Evolutionary conservation across 2,888 invertebrate genomes (phyloP).

Genomic region (Perithous albicinctus): DNA sequence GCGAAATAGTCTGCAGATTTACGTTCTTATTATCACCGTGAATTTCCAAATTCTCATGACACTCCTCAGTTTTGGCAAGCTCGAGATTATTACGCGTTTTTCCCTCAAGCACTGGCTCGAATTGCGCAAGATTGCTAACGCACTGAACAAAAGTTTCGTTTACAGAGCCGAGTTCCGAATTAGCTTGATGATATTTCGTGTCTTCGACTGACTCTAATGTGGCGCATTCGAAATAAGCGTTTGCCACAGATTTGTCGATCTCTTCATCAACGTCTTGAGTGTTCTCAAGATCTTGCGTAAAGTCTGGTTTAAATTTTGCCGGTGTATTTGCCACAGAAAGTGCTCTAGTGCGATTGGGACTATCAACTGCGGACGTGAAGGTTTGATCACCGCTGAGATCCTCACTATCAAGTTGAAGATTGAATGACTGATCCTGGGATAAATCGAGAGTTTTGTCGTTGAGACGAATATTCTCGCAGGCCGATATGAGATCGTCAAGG

Average conservation of each 20-base stretch:
- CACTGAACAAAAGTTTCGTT: slow-evolving; percentile 48
- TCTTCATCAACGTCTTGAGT: slow-evolving; percentile 40
- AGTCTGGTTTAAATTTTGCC: not conserved
- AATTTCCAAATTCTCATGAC: not conserved
- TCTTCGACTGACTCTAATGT: slow-evolving; percentile 42
- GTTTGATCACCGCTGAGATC: slow-evolving; percentile 78
- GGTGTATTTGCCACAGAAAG: not conserved
- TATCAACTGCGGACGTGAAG: slow-evolving; percentile 77
- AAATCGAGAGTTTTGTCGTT: slow-evolving; percentile 61
- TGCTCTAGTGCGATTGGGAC: slow-evolving; percentile 50
- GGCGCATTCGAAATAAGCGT: slow-evolving; percentile 21
- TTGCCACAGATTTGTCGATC: slow-evolving; percentile 10
- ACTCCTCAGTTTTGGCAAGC: not conserved
- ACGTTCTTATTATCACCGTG: slow-evolving; percentile 25
- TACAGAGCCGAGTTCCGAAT: slow-evolving; percentile 11
- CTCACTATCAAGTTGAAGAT: slow-evolving; percentile 45
- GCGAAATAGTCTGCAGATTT: not conserved
- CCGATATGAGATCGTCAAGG: slow-evolving; percentile 78
- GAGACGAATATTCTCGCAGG: slow-evolving; percentile 76
- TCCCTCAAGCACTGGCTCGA: not conserved
- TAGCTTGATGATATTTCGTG: not conserved
- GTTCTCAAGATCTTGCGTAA: slow-evolving; percentile 42
- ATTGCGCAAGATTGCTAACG: slow-evolving; percentile 16
- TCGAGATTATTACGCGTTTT: not conserved
- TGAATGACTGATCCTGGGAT: slow-evolving; percentile 37